A percentile compares a stretch with the other conserved stretches of the same genome.
Evolutionary conservation across 2,797 vertebrate genomes (phyloP).

Genomic region (Falco naumanni): DNA sequence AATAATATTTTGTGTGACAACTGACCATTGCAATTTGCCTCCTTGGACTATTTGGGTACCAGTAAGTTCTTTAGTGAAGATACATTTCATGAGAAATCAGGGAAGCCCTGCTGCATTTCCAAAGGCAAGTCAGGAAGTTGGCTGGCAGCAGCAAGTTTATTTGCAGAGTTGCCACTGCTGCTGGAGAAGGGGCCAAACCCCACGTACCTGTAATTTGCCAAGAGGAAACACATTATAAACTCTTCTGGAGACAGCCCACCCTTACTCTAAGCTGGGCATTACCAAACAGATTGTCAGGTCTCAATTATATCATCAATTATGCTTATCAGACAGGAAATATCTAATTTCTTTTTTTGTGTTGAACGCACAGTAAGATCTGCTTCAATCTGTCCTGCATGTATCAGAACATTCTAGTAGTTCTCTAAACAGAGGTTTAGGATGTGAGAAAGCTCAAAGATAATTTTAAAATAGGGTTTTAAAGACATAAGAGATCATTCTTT

Average conservation of each 20-base stretch:
- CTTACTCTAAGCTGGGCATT: not conserved
- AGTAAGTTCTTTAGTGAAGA: not conserved
- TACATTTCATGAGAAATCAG: accelerated
- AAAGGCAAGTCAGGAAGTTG: not conserved
- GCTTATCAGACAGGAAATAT: not conserved
- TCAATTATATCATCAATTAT: not conserved
- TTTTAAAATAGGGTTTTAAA: not conserved
- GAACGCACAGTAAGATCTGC: not conserved
- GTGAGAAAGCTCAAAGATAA: not conserved
- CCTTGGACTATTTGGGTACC: not conserved
- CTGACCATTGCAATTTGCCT: not conserved
- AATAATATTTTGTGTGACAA: not conserved
- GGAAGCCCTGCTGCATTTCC: not conserved
- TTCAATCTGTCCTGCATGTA: not conserved
- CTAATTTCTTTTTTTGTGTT: not conserved
- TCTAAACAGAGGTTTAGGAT: not conserved
- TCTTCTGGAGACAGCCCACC: not conserved
- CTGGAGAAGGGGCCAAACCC: not conserved
- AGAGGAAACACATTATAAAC: not conserved
- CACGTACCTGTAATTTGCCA: accelerated
- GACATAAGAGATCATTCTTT: not conserved
- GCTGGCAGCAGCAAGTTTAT: not conserved
- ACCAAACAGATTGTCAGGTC: not conserved
- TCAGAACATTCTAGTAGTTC: not conserved
- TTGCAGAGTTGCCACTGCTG: not conserved